phyloP scores from a whole-genome alignment of 2,888 invertebrate genomes.

The Synergus umbraculus region DNA sequence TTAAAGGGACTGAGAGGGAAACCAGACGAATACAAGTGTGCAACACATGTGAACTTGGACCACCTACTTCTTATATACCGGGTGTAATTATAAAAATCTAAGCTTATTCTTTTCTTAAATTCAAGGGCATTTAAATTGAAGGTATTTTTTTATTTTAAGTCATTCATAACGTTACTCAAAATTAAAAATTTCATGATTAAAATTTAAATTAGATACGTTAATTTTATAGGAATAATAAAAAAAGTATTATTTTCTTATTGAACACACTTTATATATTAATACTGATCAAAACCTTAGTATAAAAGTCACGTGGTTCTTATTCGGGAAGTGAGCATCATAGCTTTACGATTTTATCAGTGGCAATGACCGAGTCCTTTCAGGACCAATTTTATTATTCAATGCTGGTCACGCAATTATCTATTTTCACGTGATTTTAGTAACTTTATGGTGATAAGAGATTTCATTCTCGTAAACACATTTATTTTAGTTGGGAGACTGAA shows the following conservation, averaged over 20 bases:
- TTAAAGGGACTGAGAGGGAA: constrained; percentile 4
- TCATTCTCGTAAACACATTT: constrained; percentile 19
- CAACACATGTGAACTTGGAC: constrained; percentile 26
- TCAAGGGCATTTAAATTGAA: too few relatives aligned
- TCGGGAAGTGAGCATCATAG: constrained; percentile 10
- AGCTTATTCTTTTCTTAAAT: too few relatives aligned
- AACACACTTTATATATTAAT: constrained; percentile 18
- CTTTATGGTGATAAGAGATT: constrained; percentile 17
- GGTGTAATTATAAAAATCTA: background rate
- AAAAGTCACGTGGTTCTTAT: background rate
- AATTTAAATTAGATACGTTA: background rate
- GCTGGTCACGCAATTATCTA: background rate
- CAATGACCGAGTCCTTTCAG: constrained; percentile 13
- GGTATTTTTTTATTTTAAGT: too few relatives aligned
- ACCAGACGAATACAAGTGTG: constrained; percentile 32
- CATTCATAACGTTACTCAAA: too few relatives aligned
- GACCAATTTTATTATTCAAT: background rate
- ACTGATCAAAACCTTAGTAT: background rate
- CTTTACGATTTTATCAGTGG: constrained; percentile 7
- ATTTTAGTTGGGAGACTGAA: background rate
- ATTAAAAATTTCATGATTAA: too few relatives aligned
- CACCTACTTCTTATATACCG: constrained; percentile 18
- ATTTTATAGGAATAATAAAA: background rate
- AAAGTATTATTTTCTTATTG: too few relatives aligned
- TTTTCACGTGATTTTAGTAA: constrained; percentile 17